These are phyloP conservation scores for Antechinus flavipes DNA, from an alignment of 2,113 vertebrate genomes.

Conservation along the genomic window DNA sequence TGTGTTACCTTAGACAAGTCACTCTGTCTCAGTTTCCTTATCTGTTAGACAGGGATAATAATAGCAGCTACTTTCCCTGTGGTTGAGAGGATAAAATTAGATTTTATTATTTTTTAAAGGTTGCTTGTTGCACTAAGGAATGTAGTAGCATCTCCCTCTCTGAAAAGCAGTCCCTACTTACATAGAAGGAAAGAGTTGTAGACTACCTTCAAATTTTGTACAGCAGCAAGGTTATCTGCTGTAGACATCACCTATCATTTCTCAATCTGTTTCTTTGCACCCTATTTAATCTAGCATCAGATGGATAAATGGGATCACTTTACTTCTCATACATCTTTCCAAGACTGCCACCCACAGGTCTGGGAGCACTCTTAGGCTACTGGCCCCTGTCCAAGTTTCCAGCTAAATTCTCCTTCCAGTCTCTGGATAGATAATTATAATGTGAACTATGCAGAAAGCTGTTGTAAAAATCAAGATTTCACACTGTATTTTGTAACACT, in stretches of 20 bases:
- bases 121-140: not conserved
- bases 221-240: not conserved
- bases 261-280: not conserved
- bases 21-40: not conserved
- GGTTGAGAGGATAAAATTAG: not conserved
- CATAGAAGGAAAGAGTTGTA: not conserved
- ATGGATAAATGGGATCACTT: not conserved
- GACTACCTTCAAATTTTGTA: not conserved
- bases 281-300: not conserved
- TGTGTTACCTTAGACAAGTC: not conserved
- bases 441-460: conserved; percentile 1
- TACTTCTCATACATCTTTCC: not conserved
- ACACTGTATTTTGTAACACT: conserved; percentile 2
- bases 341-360: not conserved
- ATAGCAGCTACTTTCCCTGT: not conserved
- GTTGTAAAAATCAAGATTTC: not conserved
- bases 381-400: not conserved
- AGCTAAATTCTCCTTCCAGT: not conserved
- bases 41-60: not conserved
- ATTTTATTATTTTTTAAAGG: not conserved
- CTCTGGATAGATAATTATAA: not conserved
- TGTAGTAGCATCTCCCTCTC: not conserved
- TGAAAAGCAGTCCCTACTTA: not conserved
- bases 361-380: not conserved
- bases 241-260: not conserved